Base-by-base conservation (phyloP, 2,888 invertebrate genomes). In the Cryptocephalus moraei region DNA sequence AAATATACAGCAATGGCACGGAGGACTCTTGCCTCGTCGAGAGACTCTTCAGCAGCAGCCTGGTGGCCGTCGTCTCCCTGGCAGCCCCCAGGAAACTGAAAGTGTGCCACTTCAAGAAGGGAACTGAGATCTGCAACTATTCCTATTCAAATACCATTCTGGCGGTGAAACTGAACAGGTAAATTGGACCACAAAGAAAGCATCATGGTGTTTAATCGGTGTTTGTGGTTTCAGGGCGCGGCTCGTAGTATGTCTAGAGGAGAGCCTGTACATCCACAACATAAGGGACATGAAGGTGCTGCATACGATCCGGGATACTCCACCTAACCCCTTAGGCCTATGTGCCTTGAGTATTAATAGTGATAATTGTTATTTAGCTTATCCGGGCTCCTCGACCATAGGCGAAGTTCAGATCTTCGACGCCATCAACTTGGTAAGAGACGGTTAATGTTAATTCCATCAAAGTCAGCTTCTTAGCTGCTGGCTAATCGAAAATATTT, bases 361-460 rank as follows among this genome's bases (percentile, higher is more conserved):
- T 57, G 94, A 95, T 54, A 86, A 87, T 74, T 93, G 92, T 72
- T 91, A 85, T 74, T 78, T 99, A 59, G 97, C 97, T 32, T 99
- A 97, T 77, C 97, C 97, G 43, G 96, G 95, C 62, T 92, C 92
- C 60, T 87, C 86, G 59, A 84, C 86, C 44, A 84, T 87, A 48
- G 97, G 97, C 22, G 93, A 96, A 77, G 92, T 94, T 58, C 93
- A 93, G 75, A 89, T 94, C 67, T 94, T 94, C 73, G 93, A 94
- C 74, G 89, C 91, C 48, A 81, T 86, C 62, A 90, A 91, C 72
- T 75, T 94, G 74, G 89, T 89, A 70, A 73, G 76, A 39, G 12
- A 36, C 6, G 6, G 22, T 22, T 22, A 4, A 6, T 2, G 6
- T 22, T 4, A 4, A 4, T 22, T 22, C 6, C 22, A 6, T 22